Evolutionary conservation across 2,113 vertebrate genomes (phyloP), one percentile per base, ranked within the genome.

Genomic region (Ctenomys sociabilis): DNA sequence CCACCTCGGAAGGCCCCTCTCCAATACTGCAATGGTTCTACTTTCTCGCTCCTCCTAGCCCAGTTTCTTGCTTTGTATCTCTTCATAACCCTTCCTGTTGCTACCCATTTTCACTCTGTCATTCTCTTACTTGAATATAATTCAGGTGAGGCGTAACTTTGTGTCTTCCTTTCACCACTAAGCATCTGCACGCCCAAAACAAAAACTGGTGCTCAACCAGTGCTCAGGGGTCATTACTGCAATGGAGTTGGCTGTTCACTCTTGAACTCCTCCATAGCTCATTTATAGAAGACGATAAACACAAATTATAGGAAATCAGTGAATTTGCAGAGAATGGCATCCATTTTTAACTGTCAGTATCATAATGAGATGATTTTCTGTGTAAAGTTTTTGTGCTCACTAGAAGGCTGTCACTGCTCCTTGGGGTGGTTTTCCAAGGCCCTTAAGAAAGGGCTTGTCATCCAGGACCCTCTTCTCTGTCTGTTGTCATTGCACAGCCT

Each of bases 11-110:
- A 26, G 35, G 72, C 0, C 6, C 14, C 11, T 0, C 17, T 21
- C 37, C 12, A 37, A 1, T 8, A 54, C 28, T 54, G 24, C 12
- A 59, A 13, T 16, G 3, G 30, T 0, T n/a, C 2, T 24, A 10
- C 13, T 43, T 61, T 26, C 35, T 14, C 5, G 6, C 16, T 35
- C 19, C 28, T 22, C 7, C 77, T 14, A 19, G 37, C 13, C 43
- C 22, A 37, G 70, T 91, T 91, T 85, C 19, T 88, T 85, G 30
- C 19, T 80, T 96, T 22, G 22, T 35, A 21, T 93, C 68, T 22
- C 59, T 52, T 82, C 57, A 35, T 0, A 30, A 12, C 28, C 54
- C 5, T 75, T 57, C 7, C n/a, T 26, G 70, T 57, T 19, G 8
- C 3, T 63, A 9, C 66, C 4, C 7, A 22, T 86, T 66, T 82